Evolutionary conservation across 2,113 vertebrate genomes (phyloP).

Genomic region (Eretmochelys imbricata): DNA sequence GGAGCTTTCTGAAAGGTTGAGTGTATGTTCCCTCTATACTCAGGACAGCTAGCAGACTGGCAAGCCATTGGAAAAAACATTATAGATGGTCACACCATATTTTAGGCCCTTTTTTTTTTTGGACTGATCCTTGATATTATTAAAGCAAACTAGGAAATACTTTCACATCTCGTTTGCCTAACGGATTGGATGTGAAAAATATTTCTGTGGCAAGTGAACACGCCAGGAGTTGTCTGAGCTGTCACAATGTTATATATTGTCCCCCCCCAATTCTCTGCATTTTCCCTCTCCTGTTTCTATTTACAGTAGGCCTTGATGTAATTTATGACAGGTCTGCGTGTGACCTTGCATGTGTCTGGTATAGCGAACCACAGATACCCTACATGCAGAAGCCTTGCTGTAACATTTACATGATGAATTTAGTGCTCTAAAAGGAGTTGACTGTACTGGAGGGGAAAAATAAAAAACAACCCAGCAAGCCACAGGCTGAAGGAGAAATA

Average conservation of each 20-base stretch:
- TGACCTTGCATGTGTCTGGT: conserved; percentile 70
- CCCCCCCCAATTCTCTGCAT: conserved; percentile 21
- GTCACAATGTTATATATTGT: conserved; percentile 57
- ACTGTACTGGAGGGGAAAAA: not conserved
- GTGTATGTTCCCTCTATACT: not conserved
- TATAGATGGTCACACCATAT: conserved; percentile 39
- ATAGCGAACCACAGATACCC: not conserved
- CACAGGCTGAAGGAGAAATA: conserved; percentile 25
- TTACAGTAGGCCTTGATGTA: not conserved
- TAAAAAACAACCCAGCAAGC: not conserved
- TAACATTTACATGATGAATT: conserved; percentile 56
- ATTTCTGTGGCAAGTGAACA: conserved; percentile 60
- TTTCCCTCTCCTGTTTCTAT: conserved; percentile 62
- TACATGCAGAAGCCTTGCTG: conserved; percentile 52
- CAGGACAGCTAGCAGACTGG: conserved; percentile 42
- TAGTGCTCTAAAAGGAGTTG: conserved; percentile 37
- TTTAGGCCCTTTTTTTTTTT: not conserved
- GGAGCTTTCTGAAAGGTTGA: conserved; percentile 1
- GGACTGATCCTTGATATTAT: conserved; percentile 16
- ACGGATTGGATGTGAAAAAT: conserved; percentile 67
- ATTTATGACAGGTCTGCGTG: conserved; percentile 65
- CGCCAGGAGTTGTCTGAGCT: conserved; percentile 66
- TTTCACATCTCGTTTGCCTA: conserved; percentile 67
- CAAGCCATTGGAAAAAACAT: conserved; percentile 20
- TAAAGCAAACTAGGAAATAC: conserved; percentile 52